phyloP scores from a whole-genome alignment of 37 sponge, comb jelly and placozoan genomes.

The Eunapius fragilis region DNA sequence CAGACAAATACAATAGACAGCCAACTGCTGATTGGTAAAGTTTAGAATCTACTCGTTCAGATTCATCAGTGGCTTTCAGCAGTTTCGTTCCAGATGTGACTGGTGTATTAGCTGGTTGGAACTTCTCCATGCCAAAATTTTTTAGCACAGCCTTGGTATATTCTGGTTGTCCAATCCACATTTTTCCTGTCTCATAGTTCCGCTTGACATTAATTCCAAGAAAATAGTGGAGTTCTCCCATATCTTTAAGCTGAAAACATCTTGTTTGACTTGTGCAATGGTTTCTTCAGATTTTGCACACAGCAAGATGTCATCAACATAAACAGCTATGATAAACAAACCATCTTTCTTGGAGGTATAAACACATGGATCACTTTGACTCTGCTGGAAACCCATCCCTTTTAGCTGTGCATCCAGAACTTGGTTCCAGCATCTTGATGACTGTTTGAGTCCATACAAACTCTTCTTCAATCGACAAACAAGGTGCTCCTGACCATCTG shows the following conservation, averaged over 20 bases:
- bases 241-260: constrained; percentile 45
- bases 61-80: constrained; percentile 22
- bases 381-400: constrained; percentile 46
- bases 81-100: constrained; percentile 14
- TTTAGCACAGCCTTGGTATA: constrained; percentile 38
- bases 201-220: constrained; percentile 58
- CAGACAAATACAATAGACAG: constrained; percentile 48
- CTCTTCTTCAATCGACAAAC: constrained; percentile 64
- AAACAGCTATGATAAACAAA: constrained; percentile 42
- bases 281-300: constrained; percentile 6
- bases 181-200: constrained; percentile 14
- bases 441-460: constrained; percentile 74
- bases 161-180: constrained; percentile 73
- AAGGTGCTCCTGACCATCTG: constrained; percentile 56
- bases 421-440: constrained; percentile 63
- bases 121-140: constrained; percentile 51
- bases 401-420: constrained; percentile 57
- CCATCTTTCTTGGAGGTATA: constrained; percentile 14
- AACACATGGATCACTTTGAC: constrained; percentile 64
- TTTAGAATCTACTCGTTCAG: constrained; percentile 13
- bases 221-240: constrained; percentile 55
- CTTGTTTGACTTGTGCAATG: constrained; percentile 28
- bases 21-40: constrained; percentile 44
- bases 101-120: constrained; percentile 38
- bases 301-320: constrained; percentile 56